A percentile compares a stretch with the other conserved stretches of the same genome.
These are phyloP conservation scores for Tupiocoris notatus DNA, from an alignment of 2,888 invertebrate genomes.

Conservation along the genomic window DNA sequence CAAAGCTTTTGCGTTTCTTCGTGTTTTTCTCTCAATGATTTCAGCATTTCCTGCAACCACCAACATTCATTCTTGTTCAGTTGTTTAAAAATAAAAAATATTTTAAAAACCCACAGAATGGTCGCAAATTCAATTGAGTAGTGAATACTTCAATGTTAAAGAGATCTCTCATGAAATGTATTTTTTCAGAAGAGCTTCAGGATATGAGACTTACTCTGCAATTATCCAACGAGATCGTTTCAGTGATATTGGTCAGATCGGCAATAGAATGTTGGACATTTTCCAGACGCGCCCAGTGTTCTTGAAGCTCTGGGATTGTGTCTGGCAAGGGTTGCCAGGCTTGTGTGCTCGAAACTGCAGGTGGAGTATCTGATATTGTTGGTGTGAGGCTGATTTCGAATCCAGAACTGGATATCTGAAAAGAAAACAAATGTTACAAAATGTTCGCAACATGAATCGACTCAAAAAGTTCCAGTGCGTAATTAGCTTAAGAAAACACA, in stretches of 20 bases:
- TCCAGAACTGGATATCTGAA: slow-evolving; percentile 63
- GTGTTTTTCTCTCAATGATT: slow-evolving; percentile 46
- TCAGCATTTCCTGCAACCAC: slow-evolving; percentile 47
- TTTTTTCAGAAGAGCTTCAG: not conserved
- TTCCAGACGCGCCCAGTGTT: slow-evolving; percentile 43
- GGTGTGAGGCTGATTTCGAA: slow-evolving; percentile 57
- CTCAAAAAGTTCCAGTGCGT: too few species aligned
- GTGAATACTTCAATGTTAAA: too few species aligned
- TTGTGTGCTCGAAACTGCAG: slow-evolving; percentile 47
- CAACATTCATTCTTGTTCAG: not conserved
- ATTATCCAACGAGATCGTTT: slow-evolving; percentile 56
- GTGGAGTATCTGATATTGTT: slow-evolving; percentile 48
- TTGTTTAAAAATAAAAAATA: not conserved
- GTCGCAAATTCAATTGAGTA: too few species aligned
- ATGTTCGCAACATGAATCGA: too few species aligned
- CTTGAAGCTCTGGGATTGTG: slow-evolving; percentile 41
- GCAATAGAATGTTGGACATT: slow-evolving; percentile 42
- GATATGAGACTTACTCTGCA: slow-evolving; percentile 56
- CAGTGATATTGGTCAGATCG: slow-evolving; percentile 21
- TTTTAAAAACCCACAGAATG: too few species aligned
- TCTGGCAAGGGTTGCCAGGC: slow-evolving; percentile 48
- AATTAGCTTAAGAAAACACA: too few species aligned
- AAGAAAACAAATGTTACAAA: too few species aligned
- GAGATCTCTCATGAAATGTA: not conserved
- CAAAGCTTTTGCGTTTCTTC: slow-evolving; percentile 42